A percentile compares a stretch with the other conserved stretches of the same genome.
phyloP scores from a whole-genome alignment of 2,888 invertebrate species.

The Phaonia tiefii region DNA sequence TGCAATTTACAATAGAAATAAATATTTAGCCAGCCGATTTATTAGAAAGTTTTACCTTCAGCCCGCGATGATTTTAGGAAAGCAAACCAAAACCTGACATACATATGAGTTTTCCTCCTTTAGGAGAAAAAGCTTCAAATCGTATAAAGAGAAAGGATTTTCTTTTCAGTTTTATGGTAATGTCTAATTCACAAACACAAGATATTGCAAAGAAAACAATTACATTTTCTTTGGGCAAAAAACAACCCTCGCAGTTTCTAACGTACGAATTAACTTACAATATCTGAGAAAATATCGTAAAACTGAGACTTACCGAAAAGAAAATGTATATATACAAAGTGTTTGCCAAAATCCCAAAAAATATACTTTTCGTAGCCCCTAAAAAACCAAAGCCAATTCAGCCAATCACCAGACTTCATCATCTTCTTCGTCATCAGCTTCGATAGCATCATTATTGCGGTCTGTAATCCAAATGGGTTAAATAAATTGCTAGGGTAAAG shows the following conservation, averaged over 20 bases:
- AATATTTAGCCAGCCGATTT: no score
- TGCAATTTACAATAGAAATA: no score
- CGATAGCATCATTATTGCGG: background rate
- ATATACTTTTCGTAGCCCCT: slow-evolving; percentile 10
- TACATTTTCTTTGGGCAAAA: slow-evolving; percentile 42
- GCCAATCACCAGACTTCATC: slow-evolving; percentile 1
- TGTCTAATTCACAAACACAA: slow-evolving; percentile 60
- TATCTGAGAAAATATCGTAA: slow-evolving; percentile 20
- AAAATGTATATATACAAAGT: no score
- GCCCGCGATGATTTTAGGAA: no score
- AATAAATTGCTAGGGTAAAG: no score
- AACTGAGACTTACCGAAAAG: slow-evolving; percentile 14
- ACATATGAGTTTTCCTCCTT: slow-evolving; percentile 4
- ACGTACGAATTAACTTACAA: no score
- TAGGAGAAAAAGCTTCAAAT: slow-evolving; percentile 14
- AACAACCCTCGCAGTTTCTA: no score
- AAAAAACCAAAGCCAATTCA: background rate
- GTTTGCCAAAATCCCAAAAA: background rate
- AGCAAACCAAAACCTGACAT: no score
- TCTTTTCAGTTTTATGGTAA: slow-evolving; percentile 30
- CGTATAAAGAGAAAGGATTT: slow-evolving; percentile 59
- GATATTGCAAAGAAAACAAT: slow-evolving; percentile 52
- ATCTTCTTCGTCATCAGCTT: slow-evolving; percentile 21
- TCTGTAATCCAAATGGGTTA: no score
- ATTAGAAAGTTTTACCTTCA: no score